These are phyloP conservation scores for Hassar affinis DNA, from an alignment of 2,113 vertebrate genomes.

Conservation along the genomic window DNA sequence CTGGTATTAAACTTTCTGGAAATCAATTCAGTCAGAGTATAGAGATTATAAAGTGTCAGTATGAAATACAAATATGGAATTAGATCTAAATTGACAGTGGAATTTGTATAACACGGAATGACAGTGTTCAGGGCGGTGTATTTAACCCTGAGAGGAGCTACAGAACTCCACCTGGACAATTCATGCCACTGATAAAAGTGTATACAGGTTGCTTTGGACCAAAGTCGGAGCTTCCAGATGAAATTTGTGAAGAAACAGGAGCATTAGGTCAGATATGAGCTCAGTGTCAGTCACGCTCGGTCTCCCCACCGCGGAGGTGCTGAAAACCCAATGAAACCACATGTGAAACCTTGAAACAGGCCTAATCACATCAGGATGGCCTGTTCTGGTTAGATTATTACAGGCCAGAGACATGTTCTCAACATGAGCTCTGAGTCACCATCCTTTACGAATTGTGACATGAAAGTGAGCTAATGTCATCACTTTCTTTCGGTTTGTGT, in stretches of 20 bases:
- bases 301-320: background rate
- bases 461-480: constrained; percentile 20
- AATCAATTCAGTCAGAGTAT: background rate
- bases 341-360: constrained; percentile 16
- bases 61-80: background rate
- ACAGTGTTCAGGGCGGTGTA: background rate
- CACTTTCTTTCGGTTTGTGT: background rate
- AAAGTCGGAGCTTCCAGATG: background rate
- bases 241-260: background rate
- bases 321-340: constrained; percentile 43
- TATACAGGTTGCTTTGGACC: background rate
- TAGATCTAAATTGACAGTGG: background rate
- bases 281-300: background rate
- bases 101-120: background rate
- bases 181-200: background rate
- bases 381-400: constrained; percentile 31
- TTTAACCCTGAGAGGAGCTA: background rate
- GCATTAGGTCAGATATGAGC: background rate
- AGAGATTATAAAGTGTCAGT: background rate
- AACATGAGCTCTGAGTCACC: constrained; percentile 14
- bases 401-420: background rate
- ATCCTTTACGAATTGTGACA: background rate
- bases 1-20: background rate
- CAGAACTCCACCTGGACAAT: background rate
- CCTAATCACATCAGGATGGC: constrained; percentile 23